phyloP scores from a whole-genome alignment of 2,797 vertebrate genomes.

The Cryptoblepharus egeriae region DNA sequence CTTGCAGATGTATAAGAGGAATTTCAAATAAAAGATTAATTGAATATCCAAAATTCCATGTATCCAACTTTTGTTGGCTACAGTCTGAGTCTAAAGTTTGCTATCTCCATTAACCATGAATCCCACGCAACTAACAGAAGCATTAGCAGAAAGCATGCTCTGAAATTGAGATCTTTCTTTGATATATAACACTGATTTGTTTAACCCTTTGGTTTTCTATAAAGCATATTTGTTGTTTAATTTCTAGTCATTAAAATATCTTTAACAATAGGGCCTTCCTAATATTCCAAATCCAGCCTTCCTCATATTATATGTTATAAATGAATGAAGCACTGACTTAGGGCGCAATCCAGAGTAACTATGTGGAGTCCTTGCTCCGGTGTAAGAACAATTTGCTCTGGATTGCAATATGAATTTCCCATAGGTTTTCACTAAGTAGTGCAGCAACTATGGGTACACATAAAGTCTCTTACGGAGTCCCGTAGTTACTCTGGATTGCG shows the following conservation, averaged over 20 bases:
- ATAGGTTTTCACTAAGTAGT: no score
- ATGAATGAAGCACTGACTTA: background rate
- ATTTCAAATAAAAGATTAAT: background rate
- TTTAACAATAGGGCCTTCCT: no score
- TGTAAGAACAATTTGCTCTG: no score
- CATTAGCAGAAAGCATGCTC: conserved; percentile 39
- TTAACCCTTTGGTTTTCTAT: background rate
- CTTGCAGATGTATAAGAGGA: conserved; percentile 29
- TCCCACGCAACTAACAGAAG: conserved; percentile 39
- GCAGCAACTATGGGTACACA: no score
- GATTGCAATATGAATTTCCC: no score
- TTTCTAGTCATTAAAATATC: no score
- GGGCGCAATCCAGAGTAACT: no score
- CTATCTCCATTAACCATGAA: conserved; percentile 40
- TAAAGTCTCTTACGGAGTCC: no score
- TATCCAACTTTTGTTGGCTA: conserved; percentile 16
- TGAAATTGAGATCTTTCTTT: conserved; percentile 40
- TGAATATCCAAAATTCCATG: conserved; percentile 51
- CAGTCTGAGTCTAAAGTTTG: conserved; percentile 40
- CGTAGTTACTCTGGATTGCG: no score
- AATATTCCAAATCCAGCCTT: background rate
- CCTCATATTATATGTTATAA: background rate
- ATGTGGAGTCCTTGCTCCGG: no score
- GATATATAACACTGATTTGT: background rate
- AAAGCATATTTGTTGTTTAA: conserved; percentile 18